A percentile compares a stretch with the other conserved stretches of the same genome.
Evolutionary conservation across 2,113 vertebrate genomes (phyloP).

Genomic region (Morphnarchus princeps): DNA sequence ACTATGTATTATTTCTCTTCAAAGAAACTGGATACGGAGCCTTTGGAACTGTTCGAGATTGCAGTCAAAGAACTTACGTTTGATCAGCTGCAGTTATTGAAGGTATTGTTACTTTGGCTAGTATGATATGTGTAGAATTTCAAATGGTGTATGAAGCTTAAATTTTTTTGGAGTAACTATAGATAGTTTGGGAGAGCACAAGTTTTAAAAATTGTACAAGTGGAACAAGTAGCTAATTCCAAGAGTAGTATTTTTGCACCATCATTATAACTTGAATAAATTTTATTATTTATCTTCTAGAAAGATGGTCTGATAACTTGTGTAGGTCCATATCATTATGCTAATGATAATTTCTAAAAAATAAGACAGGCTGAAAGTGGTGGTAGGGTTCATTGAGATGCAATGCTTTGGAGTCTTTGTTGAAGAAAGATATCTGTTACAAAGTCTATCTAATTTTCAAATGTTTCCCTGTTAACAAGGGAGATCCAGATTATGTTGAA

Average conservation of each 20-base stretch:
- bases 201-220: neutral
- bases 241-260: neutral
- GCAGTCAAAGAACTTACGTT: conserved; percentile 95
- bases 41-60: conserved; percentile 90
- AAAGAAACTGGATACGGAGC: conserved; percentile 88
- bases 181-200: neutral
- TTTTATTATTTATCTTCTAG: neutral
- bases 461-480: neutral
- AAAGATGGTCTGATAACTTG: neutral
- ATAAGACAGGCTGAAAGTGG: neutral
- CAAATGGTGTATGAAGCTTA: neutral
- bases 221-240: neutral
- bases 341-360: neutral
- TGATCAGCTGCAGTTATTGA: conserved; percentile 93
- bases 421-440: neutral
- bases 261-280: neutral
- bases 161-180: neutral
- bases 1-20: neutral
- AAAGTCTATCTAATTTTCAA: neutral
- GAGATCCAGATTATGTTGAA: neutral
- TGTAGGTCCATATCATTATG: neutral
- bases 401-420: neutral
- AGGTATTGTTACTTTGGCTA: conserved; percentile 74
- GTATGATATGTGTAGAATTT: neutral
- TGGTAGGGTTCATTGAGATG: neutral